A percentile compares a stretch with the other conserved stretches of the same genome.
Conservation (phyloP, 2,888 invertebrate genomes). For the Adelognathus sp. region DNA sequence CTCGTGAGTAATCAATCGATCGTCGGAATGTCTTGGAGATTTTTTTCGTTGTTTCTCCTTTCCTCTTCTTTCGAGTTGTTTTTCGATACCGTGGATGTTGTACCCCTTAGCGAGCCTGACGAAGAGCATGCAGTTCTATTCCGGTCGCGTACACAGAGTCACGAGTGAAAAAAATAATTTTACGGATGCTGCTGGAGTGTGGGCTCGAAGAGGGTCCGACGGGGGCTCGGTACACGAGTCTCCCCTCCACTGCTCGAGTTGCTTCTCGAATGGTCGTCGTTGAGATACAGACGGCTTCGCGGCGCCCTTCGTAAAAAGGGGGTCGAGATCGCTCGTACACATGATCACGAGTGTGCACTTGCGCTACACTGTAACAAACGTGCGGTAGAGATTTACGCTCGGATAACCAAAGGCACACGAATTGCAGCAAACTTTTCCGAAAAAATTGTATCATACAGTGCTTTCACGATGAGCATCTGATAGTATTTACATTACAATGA, state of each 20-base stretch:
- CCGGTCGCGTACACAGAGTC: constrained; percentile 16
- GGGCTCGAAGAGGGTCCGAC: not conserved
- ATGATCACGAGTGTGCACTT: constrained; percentile 9
- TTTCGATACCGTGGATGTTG: not conserved
- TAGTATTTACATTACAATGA: too few relatives aligned
- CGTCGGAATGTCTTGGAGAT: not conserved
- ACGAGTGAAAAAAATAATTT: constrained; percentile 7
- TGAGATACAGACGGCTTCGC: constrained; percentile 7
- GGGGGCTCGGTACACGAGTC: not conserved
- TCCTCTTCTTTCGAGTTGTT: constrained; percentile 5
- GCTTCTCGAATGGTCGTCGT: not conserved
- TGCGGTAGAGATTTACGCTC: not conserved
- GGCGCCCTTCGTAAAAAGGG: constrained; percentile 44
- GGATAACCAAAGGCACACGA: too few relatives aligned
- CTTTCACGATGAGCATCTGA: not conserved
- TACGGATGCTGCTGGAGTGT: constrained; percentile 7
- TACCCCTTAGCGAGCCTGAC: constrained; percentile 1
- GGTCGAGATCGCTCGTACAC: constrained; percentile 40
- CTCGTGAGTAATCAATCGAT: not conserved
- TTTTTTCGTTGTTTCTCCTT: not conserved
- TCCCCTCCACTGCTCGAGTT: not conserved
- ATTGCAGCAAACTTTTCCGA: not conserved
- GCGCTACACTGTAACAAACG: constrained; percentile 1
- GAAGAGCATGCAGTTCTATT: constrained; percentile 34
- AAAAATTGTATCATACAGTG: not conserved